Base-by-base conservation (phyloP, 2,888 invertebrate genomes). In the Microctonus aethiopoides region DNA sequence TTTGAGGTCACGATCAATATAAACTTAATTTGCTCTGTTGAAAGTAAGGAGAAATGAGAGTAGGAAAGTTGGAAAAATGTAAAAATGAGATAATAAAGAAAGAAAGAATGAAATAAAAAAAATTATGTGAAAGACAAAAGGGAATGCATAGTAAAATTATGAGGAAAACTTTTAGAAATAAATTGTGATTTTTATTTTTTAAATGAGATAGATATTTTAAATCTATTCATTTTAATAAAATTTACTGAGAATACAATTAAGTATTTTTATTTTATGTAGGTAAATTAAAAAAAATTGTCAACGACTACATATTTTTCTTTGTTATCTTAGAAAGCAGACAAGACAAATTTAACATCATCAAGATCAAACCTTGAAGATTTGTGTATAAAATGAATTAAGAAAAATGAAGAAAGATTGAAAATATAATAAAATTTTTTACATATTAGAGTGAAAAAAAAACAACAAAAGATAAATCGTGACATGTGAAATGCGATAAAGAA, bases 341-440 rank as follows among this genome's bases (percentile, higher is more conserved):
- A 60, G 51, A 32, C 59, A 54, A 60, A 60, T 67, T 51, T 51
- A 34, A 66, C 29, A 32, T 29, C 32, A 59, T 10, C 51, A 20
- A 22, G 24, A 59, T 29, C 46, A 41, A 32, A 67, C 34, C n/a
- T n/a, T n/a, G n/a, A n/a, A n/a, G n/a, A n/a, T n/a, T n/a, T n/a
- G n/a, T n/a, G n/a, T n/a, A n/a, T 60, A 5, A 26, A 60, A 20
- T 20, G n/a, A 32, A 16, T 60, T 32, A 39, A 64, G 7, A 56
- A 16, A 16, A 20, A 24, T 54, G 3, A 3, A 24, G 13, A 54
- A 11, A 9, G 16, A n/a, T 16, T 57, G 32, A 57, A 7, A 34
- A 29, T n/a, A n/a, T 34, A 32, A 3, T 7, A 34, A n/a, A 34
- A 32, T 13, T 57, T 16, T 4, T n/a, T 7, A 16, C 46, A 46